Evolutionary conservation across 2,113 vertebrate species (phyloP).

Genomic region (Nerophis lumbriciformis): DNA sequence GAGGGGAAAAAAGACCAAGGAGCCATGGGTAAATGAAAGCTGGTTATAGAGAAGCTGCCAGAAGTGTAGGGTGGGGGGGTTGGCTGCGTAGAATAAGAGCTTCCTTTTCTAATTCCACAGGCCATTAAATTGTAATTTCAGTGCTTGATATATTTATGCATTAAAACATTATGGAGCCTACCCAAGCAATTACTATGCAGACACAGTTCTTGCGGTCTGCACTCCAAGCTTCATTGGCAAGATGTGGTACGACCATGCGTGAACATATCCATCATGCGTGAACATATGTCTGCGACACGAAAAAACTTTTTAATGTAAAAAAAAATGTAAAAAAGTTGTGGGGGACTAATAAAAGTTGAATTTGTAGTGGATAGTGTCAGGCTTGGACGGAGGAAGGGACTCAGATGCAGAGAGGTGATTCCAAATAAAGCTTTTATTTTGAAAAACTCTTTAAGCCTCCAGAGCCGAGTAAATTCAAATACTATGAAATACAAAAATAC

Average conservation of each 20-base stretch:
- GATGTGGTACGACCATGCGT: conserved; percentile 21
- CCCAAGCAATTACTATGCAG: conserved; percentile 48
- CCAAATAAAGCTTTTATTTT: no score
- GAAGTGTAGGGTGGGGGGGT: not conserved
- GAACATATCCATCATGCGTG: conserved; percentile 15
- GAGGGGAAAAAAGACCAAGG: not conserved
- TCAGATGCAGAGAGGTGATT: no score
- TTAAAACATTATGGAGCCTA: conserved; percentile 47
- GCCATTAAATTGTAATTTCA: conserved; percentile 58
- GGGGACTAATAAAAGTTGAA: no score
- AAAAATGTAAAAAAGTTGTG: no score
- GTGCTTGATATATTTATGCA: conserved; percentile 57
- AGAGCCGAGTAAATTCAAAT: no score
- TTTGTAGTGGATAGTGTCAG: no score
- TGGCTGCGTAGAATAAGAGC: conserved; percentile 29
- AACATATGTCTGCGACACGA: not conserved
- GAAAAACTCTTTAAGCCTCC: no score
- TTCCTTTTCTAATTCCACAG: conserved; percentile 56
- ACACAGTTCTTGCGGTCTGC: conserved; percentile 20
- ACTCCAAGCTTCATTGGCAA: conserved; percentile 15
- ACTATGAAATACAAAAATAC: no score
- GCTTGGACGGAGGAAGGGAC: no score
- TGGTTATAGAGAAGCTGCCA: conserved; percentile 2
- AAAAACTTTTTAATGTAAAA: not conserved
- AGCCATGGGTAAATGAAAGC: not conserved